Evolutionary conservation across 2,113 vertebrate species (phyloP).

Genomic region (Coregonus clupeaformis): DNA sequence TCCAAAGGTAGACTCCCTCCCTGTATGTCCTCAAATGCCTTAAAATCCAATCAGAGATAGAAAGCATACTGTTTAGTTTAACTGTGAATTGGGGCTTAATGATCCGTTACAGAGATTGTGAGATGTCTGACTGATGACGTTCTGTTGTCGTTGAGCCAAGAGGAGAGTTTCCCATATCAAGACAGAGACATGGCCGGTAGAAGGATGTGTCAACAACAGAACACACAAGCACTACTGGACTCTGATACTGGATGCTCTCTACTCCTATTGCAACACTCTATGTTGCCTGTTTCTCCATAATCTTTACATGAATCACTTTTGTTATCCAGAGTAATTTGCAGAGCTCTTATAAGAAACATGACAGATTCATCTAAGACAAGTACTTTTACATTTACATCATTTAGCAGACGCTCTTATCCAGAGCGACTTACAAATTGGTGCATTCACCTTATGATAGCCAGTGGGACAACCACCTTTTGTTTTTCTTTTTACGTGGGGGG

Average conservation of each 20-base stretch:
- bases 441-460: too few relatives aligned
- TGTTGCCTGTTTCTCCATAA: too few relatives aligned
- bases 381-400: not conserved
- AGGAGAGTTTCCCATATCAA: conserved; percentile 3
- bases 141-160: conserved; percentile 11
- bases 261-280: too few relatives aligned
- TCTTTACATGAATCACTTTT: too few relatives aligned
- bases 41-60: not conserved
- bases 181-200: conserved; percentile 3
- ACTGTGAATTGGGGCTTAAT: conserved; percentile 21
- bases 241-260: too few relatives aligned
- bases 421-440: too few relatives aligned
- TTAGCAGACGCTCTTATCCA: too few relatives aligned
- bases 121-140: not conserved
- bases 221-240: not conserved
- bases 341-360: not conserved
- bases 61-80: not conserved
- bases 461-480: too few relatives aligned
- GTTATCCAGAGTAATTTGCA: not conserved
- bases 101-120: conserved; percentile 4
- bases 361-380: not conserved
- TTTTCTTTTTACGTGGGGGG: too few relatives aligned
- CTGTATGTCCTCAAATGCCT: not conserved
- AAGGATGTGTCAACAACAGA: not conserved
- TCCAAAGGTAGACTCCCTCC: too few relatives aligned